Conservation (phyloP, 1,140 invertebrate genomes). For the Delia radicum region DNA sequence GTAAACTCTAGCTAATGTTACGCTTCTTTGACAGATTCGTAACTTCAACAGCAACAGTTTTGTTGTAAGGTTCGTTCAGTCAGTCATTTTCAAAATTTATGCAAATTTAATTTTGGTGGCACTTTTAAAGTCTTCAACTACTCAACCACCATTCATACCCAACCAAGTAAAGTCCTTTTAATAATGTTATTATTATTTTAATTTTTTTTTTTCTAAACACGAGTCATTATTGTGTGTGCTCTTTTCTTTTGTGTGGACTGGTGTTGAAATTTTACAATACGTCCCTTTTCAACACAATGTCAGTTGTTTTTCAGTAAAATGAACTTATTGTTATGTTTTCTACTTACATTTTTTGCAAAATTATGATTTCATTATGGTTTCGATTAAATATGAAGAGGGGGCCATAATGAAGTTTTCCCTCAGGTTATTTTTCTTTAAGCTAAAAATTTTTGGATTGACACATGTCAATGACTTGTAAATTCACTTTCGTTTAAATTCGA, state of each 20-base stretch:
- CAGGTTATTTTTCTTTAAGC: not conserved
- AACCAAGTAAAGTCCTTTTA: not conserved
- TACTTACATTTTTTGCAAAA: not conserved
- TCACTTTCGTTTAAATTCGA: too few relatives aligned
- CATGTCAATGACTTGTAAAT: not conserved
- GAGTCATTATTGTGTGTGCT: too few relatives aligned
- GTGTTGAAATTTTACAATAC: not conserved
- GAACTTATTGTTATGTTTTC: not conserved
- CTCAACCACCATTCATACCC: constrained; percentile 1
- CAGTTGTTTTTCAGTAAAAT: not conserved
- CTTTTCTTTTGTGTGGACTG: not conserved
- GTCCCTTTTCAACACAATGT: not conserved
- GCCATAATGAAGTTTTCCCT: not conserved
- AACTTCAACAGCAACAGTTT: not conserved
- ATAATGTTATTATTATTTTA: not conserved
- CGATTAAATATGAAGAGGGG: not conserved
- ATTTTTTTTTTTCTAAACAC: not conserved
- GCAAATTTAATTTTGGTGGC: not conserved
- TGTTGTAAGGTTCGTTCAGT: not conserved
- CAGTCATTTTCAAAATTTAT: not conserved
- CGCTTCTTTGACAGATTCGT: too few relatives aligned
- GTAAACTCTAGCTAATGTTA: not conserved
- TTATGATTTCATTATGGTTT: constrained; percentile 19
- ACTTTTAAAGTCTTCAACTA: not conserved
- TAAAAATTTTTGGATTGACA: not conserved